phyloP scores from a whole-genome alignment of 1,140 invertebrate species.

The Caenorhabditis briggsae region DNA sequence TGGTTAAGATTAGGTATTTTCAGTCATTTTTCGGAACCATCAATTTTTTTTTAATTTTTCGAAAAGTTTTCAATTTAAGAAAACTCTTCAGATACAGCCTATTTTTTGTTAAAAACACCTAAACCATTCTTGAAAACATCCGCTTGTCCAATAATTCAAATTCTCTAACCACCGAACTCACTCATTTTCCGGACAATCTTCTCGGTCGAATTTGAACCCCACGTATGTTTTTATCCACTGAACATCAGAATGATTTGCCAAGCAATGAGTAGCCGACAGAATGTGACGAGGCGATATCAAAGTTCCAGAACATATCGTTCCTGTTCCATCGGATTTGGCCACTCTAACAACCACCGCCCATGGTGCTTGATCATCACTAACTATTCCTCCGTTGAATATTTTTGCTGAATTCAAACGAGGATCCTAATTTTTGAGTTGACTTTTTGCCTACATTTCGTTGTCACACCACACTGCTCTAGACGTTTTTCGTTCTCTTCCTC shows the following conservation, averaged over 20 bases:
- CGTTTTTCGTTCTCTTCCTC: not conserved
- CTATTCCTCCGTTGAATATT: not conserved
- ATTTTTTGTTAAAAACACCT: too few species aligned
- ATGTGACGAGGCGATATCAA: not conserved
- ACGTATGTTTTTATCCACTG: not conserved
- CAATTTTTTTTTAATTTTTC: too few species aligned
- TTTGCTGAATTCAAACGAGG: not conserved
- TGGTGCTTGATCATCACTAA: not conserved
- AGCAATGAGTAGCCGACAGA: slow-evolving; percentile 9
- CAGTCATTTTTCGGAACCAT: too few species aligned
- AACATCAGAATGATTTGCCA: not conserved
- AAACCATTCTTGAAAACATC: too few species aligned
- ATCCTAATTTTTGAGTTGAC: not conserved
- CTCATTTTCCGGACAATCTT: too few species aligned
- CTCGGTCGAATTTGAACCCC: too few species aligned
- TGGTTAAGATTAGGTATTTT: too few species aligned
- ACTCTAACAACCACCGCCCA: not conserved
- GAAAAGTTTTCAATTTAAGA: too few species aligned
- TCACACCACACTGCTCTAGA: not conserved
- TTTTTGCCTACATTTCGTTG: not conserved
- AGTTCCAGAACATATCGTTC: not conserved
- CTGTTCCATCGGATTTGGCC: not conserved
- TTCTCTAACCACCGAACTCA: too few species aligned
- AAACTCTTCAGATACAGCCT: too few species aligned
- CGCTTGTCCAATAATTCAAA: too few species aligned